Percentiles rank a stretch among this genome's conserved stretches.
Evolutionary conservation across 2,888 invertebrate genomes (phyloP).

Genomic region (Phragmatobia fuliginosa): DNA sequence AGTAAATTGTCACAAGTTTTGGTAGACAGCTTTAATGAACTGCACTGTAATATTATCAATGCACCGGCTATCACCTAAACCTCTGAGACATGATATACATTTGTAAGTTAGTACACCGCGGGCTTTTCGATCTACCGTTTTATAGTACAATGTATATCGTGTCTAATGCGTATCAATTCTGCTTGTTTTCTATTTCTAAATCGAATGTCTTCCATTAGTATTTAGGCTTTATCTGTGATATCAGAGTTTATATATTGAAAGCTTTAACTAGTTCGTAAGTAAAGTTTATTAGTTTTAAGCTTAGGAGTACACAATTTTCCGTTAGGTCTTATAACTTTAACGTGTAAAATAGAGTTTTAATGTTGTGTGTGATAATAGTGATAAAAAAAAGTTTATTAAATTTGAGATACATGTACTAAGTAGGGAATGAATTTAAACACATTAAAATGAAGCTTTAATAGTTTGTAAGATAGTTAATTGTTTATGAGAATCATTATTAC

Average conservation of each 20-base stretch:
- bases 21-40: conserved; percentile 85
- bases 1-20: conserved; percentile 81
- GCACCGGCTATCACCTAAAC: conserved; percentile 75
- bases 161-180: conserved; percentile 43
- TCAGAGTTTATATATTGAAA: conserved; percentile 64
- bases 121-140: conserved; percentile 1
- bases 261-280: conserved; percentile 76
- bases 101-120: not conserved
- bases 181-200: conserved; percentile 56
- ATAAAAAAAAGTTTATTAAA: conserved; percentile 33
- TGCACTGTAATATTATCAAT: conserved; percentile 82
- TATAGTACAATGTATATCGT: conserved; percentile 6
- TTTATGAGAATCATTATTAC: conserved; percentile 22
- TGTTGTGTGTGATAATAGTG: conserved; percentile 43
- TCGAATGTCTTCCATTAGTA: conserved; percentile 81
- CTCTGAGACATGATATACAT: conserved; percentile 48
- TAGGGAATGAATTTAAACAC: conserved; percentile 45
- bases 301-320: conserved; percentile 28
- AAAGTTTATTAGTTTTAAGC: conserved; percentile 62
- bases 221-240: conserved; percentile 79
- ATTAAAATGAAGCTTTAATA: conserved; percentile 74
- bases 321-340: conserved; percentile 26
- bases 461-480: conserved; percentile 49
- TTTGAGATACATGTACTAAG: conserved; percentile 1
- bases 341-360: conserved; percentile 25